Percentiles rank a stretch among this genome's conserved stretches.
Conservation (phyloP, 1,140 invertebrate genomes). For the Alviniconcha marisindica region DNA sequence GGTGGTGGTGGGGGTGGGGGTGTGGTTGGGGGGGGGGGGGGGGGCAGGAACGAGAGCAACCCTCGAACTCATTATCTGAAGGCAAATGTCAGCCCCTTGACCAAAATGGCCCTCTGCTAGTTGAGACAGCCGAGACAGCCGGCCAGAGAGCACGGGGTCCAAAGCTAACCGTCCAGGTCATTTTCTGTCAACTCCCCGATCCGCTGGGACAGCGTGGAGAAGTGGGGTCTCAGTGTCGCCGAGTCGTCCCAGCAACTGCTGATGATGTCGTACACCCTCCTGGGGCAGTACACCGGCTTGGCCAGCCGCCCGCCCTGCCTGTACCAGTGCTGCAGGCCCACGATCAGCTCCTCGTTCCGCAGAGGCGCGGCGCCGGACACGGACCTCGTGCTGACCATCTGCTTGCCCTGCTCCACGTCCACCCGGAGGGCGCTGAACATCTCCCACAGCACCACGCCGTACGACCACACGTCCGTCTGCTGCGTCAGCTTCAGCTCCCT, state of each 20-base stretch:
- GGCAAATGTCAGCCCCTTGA: no score
- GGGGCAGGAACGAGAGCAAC: no score
- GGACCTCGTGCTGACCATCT: background rate
- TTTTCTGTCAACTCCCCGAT: conserved; percentile 85
- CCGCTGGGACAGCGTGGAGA: conserved; percentile 96
- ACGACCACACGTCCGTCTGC: conserved; percentile 31
- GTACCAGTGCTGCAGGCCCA: background rate
- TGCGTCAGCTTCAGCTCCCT: background rate
- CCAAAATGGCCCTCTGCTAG: no score
- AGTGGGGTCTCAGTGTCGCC: conserved; percentile 95
- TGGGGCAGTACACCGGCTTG: background rate
- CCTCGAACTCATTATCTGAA: no score
- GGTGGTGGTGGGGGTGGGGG: no score
- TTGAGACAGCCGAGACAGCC: no score
- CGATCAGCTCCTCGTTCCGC: background rate
- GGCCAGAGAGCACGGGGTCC: no score
- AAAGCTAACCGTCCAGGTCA: conserved; percentile 21
- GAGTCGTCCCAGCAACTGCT: conserved; percentile 76
- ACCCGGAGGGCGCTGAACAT: conserved; percentile 23
- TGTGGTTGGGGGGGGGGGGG: no score
- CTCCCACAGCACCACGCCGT: conserved; percentile 25
- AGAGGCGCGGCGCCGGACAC: no score
- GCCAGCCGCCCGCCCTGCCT: background rate
- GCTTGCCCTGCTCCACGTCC: background rate
- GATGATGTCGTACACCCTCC: conserved; percentile 78